Conservation (phyloP, 2,113 vertebrate genomes). For the Hyperoodon ampullatus region DNA sequence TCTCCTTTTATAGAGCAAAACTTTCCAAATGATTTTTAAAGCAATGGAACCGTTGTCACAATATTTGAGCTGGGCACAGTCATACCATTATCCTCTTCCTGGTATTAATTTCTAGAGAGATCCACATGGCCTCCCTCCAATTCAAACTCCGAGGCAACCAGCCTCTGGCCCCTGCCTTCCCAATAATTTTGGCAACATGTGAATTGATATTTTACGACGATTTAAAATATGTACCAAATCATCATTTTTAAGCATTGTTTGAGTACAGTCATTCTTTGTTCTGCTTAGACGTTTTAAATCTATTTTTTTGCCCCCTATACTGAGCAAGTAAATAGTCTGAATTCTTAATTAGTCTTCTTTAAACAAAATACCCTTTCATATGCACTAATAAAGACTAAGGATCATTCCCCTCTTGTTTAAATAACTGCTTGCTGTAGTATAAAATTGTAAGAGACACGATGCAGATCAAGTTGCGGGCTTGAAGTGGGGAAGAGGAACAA, state of each 20-base stretch:
- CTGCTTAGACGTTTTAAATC: slow-evolving; percentile 81
- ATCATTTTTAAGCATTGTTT: slow-evolving; percentile 78
- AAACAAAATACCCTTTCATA: slow-evolving; percentile 89
- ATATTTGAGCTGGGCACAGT: slow-evolving; percentile 30
- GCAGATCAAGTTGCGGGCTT: slow-evolving; percentile 88
- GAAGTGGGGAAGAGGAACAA: slow-evolving; percentile 89
- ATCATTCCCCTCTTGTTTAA: slow-evolving; percentile 88
- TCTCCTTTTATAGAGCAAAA: slow-evolving; percentile 79
- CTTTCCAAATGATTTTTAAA: slow-evolving; percentile 74
- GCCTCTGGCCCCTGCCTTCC: slow-evolving; percentile 41
- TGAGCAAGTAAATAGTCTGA: slow-evolving; percentile 84
- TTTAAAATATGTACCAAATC: slow-evolving; percentile 71
- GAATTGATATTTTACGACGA: slow-evolving; percentile 55
- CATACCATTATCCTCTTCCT: not conserved
- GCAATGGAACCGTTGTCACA: slow-evolving; percentile 45
- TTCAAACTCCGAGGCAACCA: slow-evolving; percentile 32
- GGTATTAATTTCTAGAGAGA: slow-evolving; percentile 24
- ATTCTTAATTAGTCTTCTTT: slow-evolving; percentile 91
- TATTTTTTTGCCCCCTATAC: slow-evolving; percentile 78
- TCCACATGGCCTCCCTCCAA: slow-evolving; percentile 15
- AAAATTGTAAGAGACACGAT: slow-evolving; percentile 89
- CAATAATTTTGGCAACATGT: slow-evolving; percentile 63
- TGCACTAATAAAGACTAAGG: slow-evolving; percentile 89
- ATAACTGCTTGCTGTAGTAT: slow-evolving; percentile 90
- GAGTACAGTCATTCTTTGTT: slow-evolving; percentile 83